Evolutionary conservation across 2,113 vertebrate genomes (phyloP), one percentile per base, ranked within the genome.

Genomic region (Bostrychus sinensis): DNA sequence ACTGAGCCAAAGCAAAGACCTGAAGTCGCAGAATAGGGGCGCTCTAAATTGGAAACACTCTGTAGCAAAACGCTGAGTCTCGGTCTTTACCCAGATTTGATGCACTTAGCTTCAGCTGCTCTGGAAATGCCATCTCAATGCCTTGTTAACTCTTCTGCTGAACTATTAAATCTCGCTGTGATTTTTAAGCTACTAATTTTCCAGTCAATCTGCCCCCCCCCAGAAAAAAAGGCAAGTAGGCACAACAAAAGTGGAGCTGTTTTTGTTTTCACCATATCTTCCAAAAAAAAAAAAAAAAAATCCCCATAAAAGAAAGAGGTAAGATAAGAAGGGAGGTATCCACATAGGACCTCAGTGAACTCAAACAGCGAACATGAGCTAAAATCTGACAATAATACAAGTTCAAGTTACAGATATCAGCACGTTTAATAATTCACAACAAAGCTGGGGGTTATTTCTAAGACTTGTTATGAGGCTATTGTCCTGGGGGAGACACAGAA

Each of bases 381-480:
- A 22, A 69, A 73, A 59, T 62, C 60, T 60, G 53, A 54, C 36
- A 10, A 38, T n/a, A 34, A 36, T 20, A 20, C 25, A 1, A 56
- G 12, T 23, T 70, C 30, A 11, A 68, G 36, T 55, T 62, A 57
- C 20, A 17, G 53, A 72, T 56, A 51, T 63, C 87, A 88, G 53
- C 50, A 65, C 4, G 48, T 86, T 89, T 72, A 85, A 86, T 86
- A 84, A 88, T 88, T 86, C 78, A 89, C 57, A 63, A 45, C 66
- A 32, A 59, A 72, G 65, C 48, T 10, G 28, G 72, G n/a, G 77
- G 75, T 83, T 74, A 25, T 48, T 65, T 70, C 56, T 63, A 17
- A 71, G 69, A 67, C 60, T 54, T 62, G 81, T 88, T 72, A 66
- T 73, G 67, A 77, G 45, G 72, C 25, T 48, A 34, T 67, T 48